phyloP scores from a whole-genome alignment of 2,888 invertebrate species.

The Synergus umbraculus region DNA sequence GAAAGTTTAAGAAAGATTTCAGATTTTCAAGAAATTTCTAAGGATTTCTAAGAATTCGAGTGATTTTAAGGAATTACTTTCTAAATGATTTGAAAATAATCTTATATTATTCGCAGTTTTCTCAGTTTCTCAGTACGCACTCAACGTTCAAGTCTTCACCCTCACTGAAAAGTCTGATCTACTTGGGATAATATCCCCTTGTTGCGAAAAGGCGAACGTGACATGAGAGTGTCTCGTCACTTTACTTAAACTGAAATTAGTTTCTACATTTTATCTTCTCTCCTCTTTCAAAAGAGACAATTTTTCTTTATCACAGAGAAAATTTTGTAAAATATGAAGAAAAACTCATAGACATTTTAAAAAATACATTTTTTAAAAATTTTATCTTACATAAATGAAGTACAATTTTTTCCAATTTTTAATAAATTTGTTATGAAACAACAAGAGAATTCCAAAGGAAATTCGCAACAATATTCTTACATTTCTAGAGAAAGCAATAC shows the following conservation, averaged over 20 bases:
- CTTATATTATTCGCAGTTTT: slow-evolving; percentile 33
- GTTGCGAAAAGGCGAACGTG: slow-evolving; percentile 36
- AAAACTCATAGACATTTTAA: no score
- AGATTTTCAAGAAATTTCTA: no score
- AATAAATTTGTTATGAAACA: no score
- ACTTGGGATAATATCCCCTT: slow-evolving; percentile 36
- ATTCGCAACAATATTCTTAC: neutral
- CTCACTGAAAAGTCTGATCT: slow-evolving; percentile 16
- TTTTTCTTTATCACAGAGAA: neutral
- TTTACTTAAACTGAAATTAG: slow-evolving; percentile 22
- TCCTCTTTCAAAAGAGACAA: slow-evolving; percentile 9
- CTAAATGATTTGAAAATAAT: neutral
- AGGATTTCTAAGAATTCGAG: no score
- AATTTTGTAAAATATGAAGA: no score
- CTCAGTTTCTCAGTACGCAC: neutral
- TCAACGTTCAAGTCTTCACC: slow-evolving; percentile 24
- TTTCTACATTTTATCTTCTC: slow-evolving; percentile 21
- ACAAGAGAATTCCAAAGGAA: neutral
- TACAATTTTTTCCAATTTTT: no score
- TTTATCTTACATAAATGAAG: no score
- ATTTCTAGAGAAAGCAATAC: neutral
- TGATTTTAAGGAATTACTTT: no score
- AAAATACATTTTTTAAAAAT: no score
- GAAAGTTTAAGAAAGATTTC: no score
- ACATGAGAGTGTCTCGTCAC: slow-evolving; percentile 29